Percentiles rank a stretch among this genome's conserved stretches.
Conservation (phyloP, 2,113 vertebrate species). For the Clupea harengus region DNA sequence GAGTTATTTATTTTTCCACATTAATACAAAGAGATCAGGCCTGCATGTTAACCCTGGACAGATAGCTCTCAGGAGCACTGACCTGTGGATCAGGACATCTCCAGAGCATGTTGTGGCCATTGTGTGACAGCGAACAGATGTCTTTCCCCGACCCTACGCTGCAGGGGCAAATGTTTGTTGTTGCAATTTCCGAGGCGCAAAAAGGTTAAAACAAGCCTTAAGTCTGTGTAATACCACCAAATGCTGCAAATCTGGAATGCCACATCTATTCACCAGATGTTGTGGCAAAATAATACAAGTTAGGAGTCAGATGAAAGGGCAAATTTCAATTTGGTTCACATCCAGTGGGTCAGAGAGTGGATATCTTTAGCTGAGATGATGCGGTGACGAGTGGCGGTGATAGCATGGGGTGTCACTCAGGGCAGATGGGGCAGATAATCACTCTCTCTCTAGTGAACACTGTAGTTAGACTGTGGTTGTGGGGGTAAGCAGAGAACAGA, state of each 20-base stretch:
- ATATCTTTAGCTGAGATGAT: neutral
- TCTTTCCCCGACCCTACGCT: slow-evolving; percentile 42
- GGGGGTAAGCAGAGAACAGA: neutral
- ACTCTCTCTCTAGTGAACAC: neutral
- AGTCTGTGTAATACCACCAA: slow-evolving; percentile 51
- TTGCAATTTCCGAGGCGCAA: slow-evolving; percentile 48
- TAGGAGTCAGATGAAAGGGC: slow-evolving; percentile 20
- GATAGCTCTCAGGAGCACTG: slow-evolving; percentile 28
- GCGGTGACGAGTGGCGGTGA: neutral
- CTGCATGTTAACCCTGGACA: slow-evolving; percentile 28
- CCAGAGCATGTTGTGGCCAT: slow-evolving; percentile 36
- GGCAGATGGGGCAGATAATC: neutral
- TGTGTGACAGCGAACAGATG: slow-evolving; percentile 51
- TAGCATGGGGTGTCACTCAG: neutral
- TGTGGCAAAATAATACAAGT: slow-evolving; percentile 28
- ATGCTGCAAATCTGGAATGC: slow-evolving; percentile 50
- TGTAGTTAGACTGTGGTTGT: neutral
- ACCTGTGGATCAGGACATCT: slow-evolving; percentile 28
- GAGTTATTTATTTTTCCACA: neutral
- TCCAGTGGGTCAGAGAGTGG: neutral
- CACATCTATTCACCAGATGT: slow-evolving; percentile 45
- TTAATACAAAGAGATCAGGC: neutral
- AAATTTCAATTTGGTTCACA: slow-evolving; percentile 7
- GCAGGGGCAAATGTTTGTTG: slow-evolving; percentile 50
- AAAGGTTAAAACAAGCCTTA: slow-evolving; percentile 52